Conservation (phyloP, 2,888 invertebrate genomes). For the Tetheella fluctuosa region DNA sequence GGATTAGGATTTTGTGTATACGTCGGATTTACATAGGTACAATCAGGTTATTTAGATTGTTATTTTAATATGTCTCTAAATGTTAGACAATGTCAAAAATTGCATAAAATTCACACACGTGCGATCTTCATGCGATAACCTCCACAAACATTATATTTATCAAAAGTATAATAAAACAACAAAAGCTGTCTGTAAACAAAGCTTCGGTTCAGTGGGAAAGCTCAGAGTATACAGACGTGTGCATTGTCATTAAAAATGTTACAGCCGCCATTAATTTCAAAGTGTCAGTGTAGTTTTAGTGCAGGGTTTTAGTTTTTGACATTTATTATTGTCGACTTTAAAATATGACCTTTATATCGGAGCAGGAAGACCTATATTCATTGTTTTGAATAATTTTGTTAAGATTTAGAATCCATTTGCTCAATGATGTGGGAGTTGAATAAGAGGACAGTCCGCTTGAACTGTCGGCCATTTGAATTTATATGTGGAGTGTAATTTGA, state of each 20-base stretch:
- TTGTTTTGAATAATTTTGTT: constrained; percentile 15
- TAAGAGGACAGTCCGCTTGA: constrained; percentile 17
- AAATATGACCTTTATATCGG: constrained; percentile 14
- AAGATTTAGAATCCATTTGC: constrained; percentile 17
- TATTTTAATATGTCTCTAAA: too few species aligned
- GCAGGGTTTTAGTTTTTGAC: constrained; percentile 70
- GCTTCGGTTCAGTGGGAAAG: constrained; percentile 64
- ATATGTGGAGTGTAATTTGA: too few species aligned
- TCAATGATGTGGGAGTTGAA: constrained; percentile 18
- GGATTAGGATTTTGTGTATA: too few species aligned
- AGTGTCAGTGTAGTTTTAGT: constrained; percentile 71
- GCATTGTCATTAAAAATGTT: constrained; percentile 74
- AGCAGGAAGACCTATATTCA: constrained; percentile 14
- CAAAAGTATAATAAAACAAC: constrained; percentile 67
- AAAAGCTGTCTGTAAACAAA: constrained; percentile 72
- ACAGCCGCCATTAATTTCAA: constrained; percentile 70
- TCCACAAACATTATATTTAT: constrained; percentile 60
- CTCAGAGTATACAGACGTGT: constrained; percentile 44
- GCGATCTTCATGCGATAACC: constrained; percentile 54
- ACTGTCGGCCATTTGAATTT: too few species aligned
- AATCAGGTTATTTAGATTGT: too few species aligned
- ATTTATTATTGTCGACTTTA: constrained; percentile 52
- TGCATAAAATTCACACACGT: constrained; percentile 36
- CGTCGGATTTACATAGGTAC: too few species aligned
- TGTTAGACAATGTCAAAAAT: neutral